Evolutionary conservation across 1,140 invertebrate species (phyloP), one percentile per base, ranked within the genome.

Genomic region (Pseudomyrmex concolor): DNA sequence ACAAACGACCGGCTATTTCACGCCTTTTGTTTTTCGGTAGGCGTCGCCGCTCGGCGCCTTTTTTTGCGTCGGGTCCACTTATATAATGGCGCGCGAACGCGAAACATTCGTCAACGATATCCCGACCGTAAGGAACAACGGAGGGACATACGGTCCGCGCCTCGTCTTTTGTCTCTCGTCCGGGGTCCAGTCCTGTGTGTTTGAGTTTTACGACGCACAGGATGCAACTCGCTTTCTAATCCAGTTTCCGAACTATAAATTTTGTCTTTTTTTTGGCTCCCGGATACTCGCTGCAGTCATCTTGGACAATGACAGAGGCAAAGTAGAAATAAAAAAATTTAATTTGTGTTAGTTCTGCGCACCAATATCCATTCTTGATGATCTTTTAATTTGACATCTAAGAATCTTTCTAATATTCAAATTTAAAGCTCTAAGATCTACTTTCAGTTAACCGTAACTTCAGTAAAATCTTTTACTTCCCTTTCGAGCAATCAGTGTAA

Each of bases 1-100:
- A 86, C 74, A 90, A 90, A 90, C 85, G 86, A 84, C 76, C 63
- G 86, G 89, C 89, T 90, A 90, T 90, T 90, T 78, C 84, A 64
- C 59, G 17, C 70, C 86, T 86, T 86, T 90, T 90, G 89, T 90
- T 89, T 91, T 86, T 86, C 84, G 64, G 83, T 87, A 74, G 91
- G 91, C 91, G 90, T 87, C 70, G 60, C 91, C 82, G 48, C 22
- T 17, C 55, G 60, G 77, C 71, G 83, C 84, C 86, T 90, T 91
- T 34, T 34, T 91, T 91, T 90, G 70, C 70, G 86, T 59, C 15
- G 19, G 71, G 88, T 86, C 86, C 87, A 83, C 85, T 34, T 90
- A 84, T 83, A 51, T 81, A 84, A 15, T 55, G 45, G 43, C 55
- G 50, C 34, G 67, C 86, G 86, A 86, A 83, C 60, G 64, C 60